Percentiles rank a stretch among this genome's conserved stretches.
Conservation (phyloP, 2,888 invertebrate genomes). For the Dugesia japonica region DNA sequence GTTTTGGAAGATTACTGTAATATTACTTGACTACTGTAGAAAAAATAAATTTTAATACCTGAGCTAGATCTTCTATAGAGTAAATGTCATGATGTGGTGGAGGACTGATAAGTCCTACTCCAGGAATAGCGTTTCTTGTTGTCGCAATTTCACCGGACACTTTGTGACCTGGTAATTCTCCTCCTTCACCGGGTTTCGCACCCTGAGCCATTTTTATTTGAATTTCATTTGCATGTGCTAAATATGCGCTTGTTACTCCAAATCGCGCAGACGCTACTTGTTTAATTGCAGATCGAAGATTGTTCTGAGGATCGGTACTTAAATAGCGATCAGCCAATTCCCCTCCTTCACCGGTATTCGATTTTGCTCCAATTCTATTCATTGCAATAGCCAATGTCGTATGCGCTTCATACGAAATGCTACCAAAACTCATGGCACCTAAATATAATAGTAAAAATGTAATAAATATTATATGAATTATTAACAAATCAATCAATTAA, state of each 20-base stretch:
- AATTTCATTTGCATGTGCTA: conserved; percentile 88
- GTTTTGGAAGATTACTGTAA: too few species aligned
- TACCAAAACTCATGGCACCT: conserved; percentile 90
- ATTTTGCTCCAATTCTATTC: conserved; percentile 90
- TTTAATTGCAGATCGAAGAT: conserved; percentile 81
- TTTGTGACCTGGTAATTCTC: conserved; percentile 75
- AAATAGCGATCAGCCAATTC: conserved; percentile 59
- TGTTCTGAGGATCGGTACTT: conserved; percentile 61
- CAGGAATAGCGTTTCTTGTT: conserved; percentile 82
- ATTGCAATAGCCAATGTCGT: conserved; percentile 82
- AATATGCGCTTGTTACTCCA: conserved; percentile 87
- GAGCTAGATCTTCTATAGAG: conserved; percentile 92
- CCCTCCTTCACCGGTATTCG: conserved; percentile 94
- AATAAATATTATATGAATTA: not conserved
- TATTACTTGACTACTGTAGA: not conserved
- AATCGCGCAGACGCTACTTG: conserved; percentile 96
- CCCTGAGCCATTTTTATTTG: conserved; percentile 99
- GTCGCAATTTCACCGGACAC: conserved; percentile 65
- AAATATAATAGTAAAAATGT: conserved; percentile 36
- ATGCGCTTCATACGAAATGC: conserved; percentile 88
- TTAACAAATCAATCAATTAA: not conserved
- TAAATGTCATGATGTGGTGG: conserved; percentile 99
- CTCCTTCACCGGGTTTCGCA: conserved; percentile 95
- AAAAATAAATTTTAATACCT: conserved; percentile 48
- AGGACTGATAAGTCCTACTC: conserved; percentile 90